A percentile compares a stretch with the other conserved stretches of the same genome.
Conservation (phyloP, 2,888 invertebrate species). For the Nymphalis c-album region DNA sequence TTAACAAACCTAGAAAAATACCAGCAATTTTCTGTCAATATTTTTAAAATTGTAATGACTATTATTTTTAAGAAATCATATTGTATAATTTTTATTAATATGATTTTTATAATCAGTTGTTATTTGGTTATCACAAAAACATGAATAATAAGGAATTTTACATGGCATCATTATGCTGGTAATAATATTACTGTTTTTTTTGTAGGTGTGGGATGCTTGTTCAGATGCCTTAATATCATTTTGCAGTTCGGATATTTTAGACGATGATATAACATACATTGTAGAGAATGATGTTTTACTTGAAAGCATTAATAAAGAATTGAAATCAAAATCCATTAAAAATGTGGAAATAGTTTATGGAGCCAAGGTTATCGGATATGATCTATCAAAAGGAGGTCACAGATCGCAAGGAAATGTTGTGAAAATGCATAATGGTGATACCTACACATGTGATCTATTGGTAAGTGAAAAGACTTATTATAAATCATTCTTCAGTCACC, state of each 20-base stretch:
- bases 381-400: slow-evolving; percentile 67
- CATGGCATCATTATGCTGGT: neutral
- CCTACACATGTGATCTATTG: slow-evolving; percentile 85
- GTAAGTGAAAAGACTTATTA: slow-evolving; percentile 73
- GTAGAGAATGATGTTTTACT: slow-evolving; percentile 96
- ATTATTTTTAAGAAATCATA: too few species aligned
- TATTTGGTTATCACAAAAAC: too few species aligned
- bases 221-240: slow-evolving; percentile 95
- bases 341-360: slow-evolving; percentile 86
- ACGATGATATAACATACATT: slow-evolving; percentile 92
- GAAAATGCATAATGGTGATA: slow-evolving; percentile 83
- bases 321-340: slow-evolving; percentile 65
- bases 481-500: too few species aligned
- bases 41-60: too few species aligned
- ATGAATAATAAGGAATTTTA: neutral
- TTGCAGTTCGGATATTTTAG: slow-evolving; percentile 85
- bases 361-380: slow-evolving; percentile 85
- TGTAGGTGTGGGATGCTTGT: slow-evolving; percentile 95
- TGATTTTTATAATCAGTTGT: too few species aligned
- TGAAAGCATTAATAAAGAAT: slow-evolving; percentile 85
- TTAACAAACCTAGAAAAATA: too few species aligned
- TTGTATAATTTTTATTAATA: too few species aligned
- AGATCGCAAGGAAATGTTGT: slow-evolving; percentile 65
- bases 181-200: slow-evolving; percentile 3
- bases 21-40: too few species aligned